phyloP scores from a whole-genome alignment of 2,113 vertebrate genomes.

The Rhombomys opimus region DNA sequence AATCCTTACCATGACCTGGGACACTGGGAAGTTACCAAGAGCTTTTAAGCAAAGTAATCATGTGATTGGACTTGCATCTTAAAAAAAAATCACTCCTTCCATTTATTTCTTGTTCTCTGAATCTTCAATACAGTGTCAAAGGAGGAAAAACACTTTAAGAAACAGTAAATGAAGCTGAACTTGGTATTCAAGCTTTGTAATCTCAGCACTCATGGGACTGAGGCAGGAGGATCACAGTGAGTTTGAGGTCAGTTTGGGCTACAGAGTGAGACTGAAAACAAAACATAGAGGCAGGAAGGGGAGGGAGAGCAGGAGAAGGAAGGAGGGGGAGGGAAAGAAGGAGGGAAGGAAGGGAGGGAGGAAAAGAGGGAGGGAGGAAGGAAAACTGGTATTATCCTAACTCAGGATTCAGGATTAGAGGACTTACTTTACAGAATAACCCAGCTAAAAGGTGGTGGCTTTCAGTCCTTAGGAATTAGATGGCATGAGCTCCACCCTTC shows the following conservation, averaged over 20 bases:
- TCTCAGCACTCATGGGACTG: too few relatives aligned
- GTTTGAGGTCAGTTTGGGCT: neutral
- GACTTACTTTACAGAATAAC: neutral
- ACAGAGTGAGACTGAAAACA: neutral
- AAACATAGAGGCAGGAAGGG: neutral
- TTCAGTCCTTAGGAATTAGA: neutral
- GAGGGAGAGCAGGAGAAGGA: neutral
- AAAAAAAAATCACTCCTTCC: neutral
- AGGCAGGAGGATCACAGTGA: too few relatives aligned
- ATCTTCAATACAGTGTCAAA: neutral
- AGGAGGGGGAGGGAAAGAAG: neutral
- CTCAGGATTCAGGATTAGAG: neutral
- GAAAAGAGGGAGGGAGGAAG: neutral
- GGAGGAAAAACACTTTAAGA: neutral
- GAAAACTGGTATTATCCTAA: neutral
- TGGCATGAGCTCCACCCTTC: neutral
- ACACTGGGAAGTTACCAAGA: neutral
- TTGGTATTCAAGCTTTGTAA: neutral
- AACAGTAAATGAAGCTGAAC: neutral
- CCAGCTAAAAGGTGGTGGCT: neutral
- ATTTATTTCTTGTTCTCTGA: neutral
- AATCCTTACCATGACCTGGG: neutral
- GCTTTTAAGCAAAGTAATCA: neutral
- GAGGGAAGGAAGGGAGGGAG: neutral
- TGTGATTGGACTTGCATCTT: neutral